phyloP scores from a whole-genome alignment of 1,140 invertebrate genomes.

The Argopecten irradians region DNA sequence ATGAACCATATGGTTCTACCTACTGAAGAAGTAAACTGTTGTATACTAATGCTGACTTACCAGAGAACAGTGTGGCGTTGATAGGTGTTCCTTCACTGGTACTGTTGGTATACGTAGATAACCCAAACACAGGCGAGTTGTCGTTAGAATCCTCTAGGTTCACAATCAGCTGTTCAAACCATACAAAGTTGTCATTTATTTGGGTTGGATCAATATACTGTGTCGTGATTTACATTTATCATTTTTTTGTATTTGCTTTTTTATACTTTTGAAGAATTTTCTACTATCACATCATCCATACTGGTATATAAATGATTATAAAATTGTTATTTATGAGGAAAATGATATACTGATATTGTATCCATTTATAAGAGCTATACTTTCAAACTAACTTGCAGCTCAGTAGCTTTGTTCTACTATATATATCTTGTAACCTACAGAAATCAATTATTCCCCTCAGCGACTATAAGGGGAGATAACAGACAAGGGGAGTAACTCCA shows the following conservation, averaged over 20 bases:
- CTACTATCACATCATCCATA: too few relatives aligned
- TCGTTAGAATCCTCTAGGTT: slow-evolving; percentile 67
- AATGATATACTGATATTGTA: too few relatives aligned
- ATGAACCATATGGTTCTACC: neutral
- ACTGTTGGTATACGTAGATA: slow-evolving; percentile 54
- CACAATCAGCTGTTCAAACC: slow-evolving; percentile 51
- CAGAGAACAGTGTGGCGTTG: slow-evolving; percentile 43
- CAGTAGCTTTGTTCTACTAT: too few relatives aligned
- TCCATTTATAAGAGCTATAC: too few relatives aligned
- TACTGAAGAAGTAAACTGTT: too few relatives aligned
- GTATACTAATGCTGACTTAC: too few relatives aligned
- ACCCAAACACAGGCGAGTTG: slow-evolving; percentile 62
- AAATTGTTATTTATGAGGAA: too few relatives aligned
- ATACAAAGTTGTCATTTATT: neutral
- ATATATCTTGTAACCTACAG: too few relatives aligned
- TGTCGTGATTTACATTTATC: neutral
- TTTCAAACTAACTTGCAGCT: too few relatives aligned
- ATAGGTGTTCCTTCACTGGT: slow-evolving; percentile 52
- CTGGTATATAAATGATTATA: too few relatives aligned
- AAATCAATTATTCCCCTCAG: neutral
- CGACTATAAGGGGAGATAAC: neutral
- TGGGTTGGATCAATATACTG: neutral
- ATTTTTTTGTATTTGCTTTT: neutral
- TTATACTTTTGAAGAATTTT: neutral
- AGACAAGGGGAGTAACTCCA: neutral